Evolutionary conservation across 2,888 invertebrate species (phyloP).

Genomic region (Drosophila ustulata): DNA sequence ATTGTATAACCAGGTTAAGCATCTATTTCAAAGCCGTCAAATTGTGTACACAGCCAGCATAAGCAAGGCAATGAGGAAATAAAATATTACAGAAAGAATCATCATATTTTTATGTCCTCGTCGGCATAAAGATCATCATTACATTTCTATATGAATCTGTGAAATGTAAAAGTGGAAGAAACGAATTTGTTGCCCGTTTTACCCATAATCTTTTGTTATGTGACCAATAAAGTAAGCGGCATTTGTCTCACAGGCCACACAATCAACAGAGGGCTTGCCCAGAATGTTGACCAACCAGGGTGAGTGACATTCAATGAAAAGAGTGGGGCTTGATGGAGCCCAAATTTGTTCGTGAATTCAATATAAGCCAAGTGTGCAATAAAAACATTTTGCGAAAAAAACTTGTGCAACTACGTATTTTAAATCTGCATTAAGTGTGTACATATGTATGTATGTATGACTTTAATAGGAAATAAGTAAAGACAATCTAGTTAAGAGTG

Average conservation of each 20-base stretch:
- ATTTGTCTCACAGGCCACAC: conserved; percentile 57
- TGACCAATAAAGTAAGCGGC: conserved; percentile 81
- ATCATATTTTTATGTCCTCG: conserved; percentile 82
- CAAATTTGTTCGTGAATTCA: conserved; percentile 76
- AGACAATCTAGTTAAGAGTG: too few species aligned
- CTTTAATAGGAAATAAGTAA: conserved; percentile 33
- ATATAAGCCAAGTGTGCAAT: conserved; percentile 81
- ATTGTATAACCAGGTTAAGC: too few species aligned
- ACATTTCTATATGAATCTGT: conserved; percentile 28
- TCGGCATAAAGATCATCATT: conserved; percentile 78
- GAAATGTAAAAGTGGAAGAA: conserved; percentile 6
- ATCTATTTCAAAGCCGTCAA: too few species aligned
- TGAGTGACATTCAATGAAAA: conserved; percentile 23
- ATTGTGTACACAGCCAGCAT: too few species aligned
- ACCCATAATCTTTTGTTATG: conserved; percentile 80
- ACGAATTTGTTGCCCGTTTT: conserved; percentile 54
- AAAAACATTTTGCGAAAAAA: conserved; percentile 82
- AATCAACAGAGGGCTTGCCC: conserved; percentile 28
- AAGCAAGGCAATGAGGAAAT: too few species aligned
- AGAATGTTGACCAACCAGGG: conserved; percentile 50
- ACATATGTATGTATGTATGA: conserved; percentile 65
- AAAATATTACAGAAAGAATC: conserved; percentile 48
- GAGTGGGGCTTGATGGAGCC: conserved; percentile 39
- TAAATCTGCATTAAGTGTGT: conserved; percentile 75
- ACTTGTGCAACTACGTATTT: conserved; percentile 79